Conservation (phyloP, 2,113 vertebrate species). For the Zapus hudsonius region DNA sequence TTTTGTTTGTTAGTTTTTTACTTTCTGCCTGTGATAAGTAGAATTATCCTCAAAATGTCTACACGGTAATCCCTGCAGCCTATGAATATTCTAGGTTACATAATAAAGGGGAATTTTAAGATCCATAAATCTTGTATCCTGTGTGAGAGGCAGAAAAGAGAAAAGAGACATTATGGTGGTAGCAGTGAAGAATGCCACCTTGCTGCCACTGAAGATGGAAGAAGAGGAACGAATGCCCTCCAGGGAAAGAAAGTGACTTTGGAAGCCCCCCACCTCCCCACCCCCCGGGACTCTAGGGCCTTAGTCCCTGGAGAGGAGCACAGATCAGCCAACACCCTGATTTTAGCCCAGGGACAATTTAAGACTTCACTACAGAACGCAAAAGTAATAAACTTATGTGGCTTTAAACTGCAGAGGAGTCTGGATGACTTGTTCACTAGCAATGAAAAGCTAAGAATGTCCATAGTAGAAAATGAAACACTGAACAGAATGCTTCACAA, state of each 20-base stretch:
- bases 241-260: neutral
- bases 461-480: neutral
- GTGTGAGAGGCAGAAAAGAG: too few species aligned
- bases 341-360: neutral
- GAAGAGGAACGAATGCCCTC: too few species aligned
- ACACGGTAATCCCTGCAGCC: neutral
- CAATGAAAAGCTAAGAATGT: neutral
- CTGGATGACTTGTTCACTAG: neutral
- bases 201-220: neutral
- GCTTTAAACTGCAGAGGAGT: neutral
- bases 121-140: neutral
- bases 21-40: neutral
- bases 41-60: neutral
- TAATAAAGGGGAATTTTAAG: neutral
- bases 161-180: neutral
- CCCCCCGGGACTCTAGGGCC: neutral
- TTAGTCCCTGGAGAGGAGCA: neutral
- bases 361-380: neutral
- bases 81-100: neutral
- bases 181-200: neutral
- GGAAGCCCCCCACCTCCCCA: too few species aligned
- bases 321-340: neutral
- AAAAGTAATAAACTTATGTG: neutral
- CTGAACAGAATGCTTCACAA: neutral
- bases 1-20: neutral